phyloP scores from a whole-genome alignment of 2,888 invertebrate genomes.

The Galeruca laticollis region DNA sequence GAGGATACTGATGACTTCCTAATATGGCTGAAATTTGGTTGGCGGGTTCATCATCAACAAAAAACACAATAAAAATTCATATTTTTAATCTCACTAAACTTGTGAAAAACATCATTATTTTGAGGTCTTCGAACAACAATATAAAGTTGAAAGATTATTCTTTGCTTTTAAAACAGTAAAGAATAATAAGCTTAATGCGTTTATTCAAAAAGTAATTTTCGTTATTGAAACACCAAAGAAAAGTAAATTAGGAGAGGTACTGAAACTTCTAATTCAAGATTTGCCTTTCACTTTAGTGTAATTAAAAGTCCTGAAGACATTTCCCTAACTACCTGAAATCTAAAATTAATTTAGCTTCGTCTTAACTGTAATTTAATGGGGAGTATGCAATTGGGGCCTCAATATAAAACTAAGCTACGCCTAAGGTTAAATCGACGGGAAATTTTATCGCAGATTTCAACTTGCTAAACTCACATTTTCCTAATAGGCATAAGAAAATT shows the following conservation, averaged over 20 bases:
- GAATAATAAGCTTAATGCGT: slow-evolving; percentile 7
- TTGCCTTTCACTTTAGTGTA: slow-evolving; percentile 55
- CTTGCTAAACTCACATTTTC: slow-evolving; percentile 53
- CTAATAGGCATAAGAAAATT: slow-evolving; percentile 29
- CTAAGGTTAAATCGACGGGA: slow-evolving; percentile 55
- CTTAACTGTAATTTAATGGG: slow-evolving; percentile 60
- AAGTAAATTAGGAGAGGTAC: slow-evolving; percentile 54
- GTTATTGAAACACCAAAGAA: slow-evolving; percentile 43
- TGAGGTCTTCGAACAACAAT: no score
- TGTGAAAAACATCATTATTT: no score
- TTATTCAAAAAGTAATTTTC: slow-evolving; percentile 48
- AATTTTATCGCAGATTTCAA: slow-evolving; percentile 56
- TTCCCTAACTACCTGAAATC: slow-evolving; percentile 60
- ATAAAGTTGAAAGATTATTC: no score
- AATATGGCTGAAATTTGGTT: no score
- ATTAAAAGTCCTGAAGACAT: slow-evolving; percentile 59
- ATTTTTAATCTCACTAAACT: no score
- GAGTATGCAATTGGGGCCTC: slow-evolving; percentile 54
- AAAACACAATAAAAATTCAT: no score
- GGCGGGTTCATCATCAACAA: no score
- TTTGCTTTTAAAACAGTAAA: neutral
- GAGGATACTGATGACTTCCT: no score
- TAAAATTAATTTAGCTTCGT: slow-evolving; percentile 60
- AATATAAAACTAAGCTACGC: slow-evolving; percentile 54
- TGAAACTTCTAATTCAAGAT: slow-evolving; percentile 43